Evolutionary conservation across 2,797 vertebrate genomes (phyloP), one percentile per base, ranked within the genome.

Genomic region (Uromys caudimaculatus): DNA sequence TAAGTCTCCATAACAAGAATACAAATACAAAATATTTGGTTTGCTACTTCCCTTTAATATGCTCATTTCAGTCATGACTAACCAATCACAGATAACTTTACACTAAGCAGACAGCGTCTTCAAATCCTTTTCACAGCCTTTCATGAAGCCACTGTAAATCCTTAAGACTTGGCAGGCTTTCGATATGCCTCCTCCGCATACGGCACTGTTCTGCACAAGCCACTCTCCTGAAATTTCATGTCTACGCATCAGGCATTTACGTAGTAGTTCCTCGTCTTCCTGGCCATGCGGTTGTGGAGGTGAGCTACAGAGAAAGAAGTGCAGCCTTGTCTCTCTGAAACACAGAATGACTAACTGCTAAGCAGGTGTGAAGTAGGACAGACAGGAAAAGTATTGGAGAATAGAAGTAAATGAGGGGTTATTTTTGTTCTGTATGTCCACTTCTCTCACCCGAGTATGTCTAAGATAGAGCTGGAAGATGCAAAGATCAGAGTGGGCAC

Each of bases 31-130:
- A 38, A 69, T 76, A 86, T 62, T 16, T 86, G 21, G 41, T 69
- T 94, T 91, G 14, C 27, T 95, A 56, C 11, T 93, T 2, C 2
- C 7, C 50, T 41, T 67, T 78, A 75, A 50, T 83, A 90, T 73
- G 71, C 84, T 73, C 24, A 89, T 73, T 81, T 71, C 32, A 97
- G 85, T 52, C 38, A 85, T 87, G 41, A 84, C 64, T 93, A 76
- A 91, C 93, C 83, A 82, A 93, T 94, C 86, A 93, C 69, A 97
- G 78, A 91, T 78, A 90, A 73, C 0, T 44, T 93, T 67, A 58
- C 54, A 85, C 41, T 52, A 85, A 95, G 81, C 12, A 60, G 73
- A 91, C 32, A 14, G 58, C 77, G 13, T 29, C 21, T 90, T 54
- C 69, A 81, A 94, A 79, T 73, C 44, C 19, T 79, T 87, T 73